phyloP scores from a whole-genome alignment of 2,888 invertebrate genomes.

The Lepidonotus clava region DNA sequence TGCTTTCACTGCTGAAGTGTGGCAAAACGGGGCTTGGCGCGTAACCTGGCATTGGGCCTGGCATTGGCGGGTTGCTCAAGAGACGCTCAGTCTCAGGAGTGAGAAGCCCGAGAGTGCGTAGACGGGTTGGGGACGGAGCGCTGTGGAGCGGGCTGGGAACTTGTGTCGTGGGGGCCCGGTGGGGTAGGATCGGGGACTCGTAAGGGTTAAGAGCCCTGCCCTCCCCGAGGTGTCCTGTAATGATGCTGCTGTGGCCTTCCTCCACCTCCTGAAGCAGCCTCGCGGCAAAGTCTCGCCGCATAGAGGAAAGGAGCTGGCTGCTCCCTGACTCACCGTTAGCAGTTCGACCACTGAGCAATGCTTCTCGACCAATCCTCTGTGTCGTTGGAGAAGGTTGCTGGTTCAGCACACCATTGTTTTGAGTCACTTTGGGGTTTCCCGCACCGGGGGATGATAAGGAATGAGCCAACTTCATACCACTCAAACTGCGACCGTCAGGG shows the following conservation, averaged over 20 bases:
- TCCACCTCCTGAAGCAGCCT: slow-evolving; percentile 17
- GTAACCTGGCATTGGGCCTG: slow-evolving; percentile 6
- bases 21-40: not conserved
- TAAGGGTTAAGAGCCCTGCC: not conserved
- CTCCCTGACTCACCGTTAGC: too few relatives aligned
- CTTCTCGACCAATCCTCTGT: too few relatives aligned
- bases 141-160: too few relatives aligned
- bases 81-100: slow-evolving; percentile 34
- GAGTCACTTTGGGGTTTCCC: too few relatives aligned
- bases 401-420: too few relatives aligned
- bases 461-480: not conserved
- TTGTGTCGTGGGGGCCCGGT: not conserved
- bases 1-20: not conserved
- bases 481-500: slow-evolving; percentile 10
- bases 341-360: too few relatives aligned
- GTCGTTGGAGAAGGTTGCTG: too few relatives aligned
- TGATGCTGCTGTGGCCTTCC: slow-evolving; percentile 24
- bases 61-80: not conserved
- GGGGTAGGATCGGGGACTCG: not conserved
- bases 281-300: not conserved
- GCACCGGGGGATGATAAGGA: too few relatives aligned
- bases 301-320: not conserved
- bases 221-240: not conserved
- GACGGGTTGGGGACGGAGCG: not conserved
- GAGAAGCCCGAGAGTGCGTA: slow-evolving; percentile 25